These are phyloP conservation scores for Parapristionchus giblindavisi DNA, from an alignment of 2,888 invertebrate genomes.

Conservation along the genomic window DNA sequence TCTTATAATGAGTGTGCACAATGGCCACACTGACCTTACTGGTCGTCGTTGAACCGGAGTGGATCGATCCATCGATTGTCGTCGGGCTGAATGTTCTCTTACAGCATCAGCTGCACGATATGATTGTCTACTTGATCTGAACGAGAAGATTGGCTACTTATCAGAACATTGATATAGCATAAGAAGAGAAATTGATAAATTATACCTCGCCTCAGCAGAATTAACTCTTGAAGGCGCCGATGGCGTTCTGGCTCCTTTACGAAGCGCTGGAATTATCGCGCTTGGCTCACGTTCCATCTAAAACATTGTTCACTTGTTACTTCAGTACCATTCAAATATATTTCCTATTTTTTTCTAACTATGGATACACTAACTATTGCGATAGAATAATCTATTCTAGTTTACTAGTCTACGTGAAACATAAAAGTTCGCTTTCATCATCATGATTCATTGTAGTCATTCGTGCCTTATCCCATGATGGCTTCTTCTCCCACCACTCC, in stretches of 20 bases:
- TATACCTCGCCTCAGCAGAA: slow-evolving; percentile 18
- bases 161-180: not conserved
- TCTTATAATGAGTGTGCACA: not conserved
- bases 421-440: too few species aligned
- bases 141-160: not conserved
- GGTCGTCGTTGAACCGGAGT: slow-evolving; percentile 19
- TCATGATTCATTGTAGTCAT: not conserved
- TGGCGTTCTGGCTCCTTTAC: slow-evolving; percentile 48
- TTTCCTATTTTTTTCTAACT: too few species aligned
- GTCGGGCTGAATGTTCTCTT: slow-evolving; percentile 22
- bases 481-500: slow-evolving; percentile 62
- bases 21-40: not conserved
- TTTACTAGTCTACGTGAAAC: too few species aligned
- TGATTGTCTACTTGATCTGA: slow-evolving; percentile 12
- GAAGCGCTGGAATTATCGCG: slow-evolving; percentile 53
- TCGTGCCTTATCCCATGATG: slow-evolving; percentile 47
- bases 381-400: too few species aligned
- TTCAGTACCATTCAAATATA: too few species aligned
- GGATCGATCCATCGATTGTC: not conserved
- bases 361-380: too few species aligned
- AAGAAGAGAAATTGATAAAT: not conserved
- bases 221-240: slow-evolving; percentile 42
- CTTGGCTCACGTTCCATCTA: slow-evolving; percentile 44
- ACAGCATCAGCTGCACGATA: slow-evolving; percentile 29
- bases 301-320: too few species aligned